These are phyloP conservation scores for Microdon myrmicae DNA, from an alignment of 2,888 invertebrate species.

Conservation along the genomic window DNA sequence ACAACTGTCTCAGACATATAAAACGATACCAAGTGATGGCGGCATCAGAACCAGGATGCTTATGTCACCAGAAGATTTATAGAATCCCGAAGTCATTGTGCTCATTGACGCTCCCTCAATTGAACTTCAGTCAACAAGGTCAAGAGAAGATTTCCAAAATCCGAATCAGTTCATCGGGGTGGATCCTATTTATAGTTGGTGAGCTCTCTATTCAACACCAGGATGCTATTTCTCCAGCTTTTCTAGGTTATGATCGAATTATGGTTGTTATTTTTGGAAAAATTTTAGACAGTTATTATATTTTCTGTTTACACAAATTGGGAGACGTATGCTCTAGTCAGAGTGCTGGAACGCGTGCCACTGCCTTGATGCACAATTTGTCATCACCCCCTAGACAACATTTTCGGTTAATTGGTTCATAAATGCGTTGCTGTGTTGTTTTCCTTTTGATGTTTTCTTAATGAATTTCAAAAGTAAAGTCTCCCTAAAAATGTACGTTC, in stretches of 20 bases:
- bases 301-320: constrained; percentile 39
- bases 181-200: constrained; percentile 32
- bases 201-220: constrained; percentile 8
- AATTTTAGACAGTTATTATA: constrained; percentile 35
- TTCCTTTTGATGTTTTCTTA: constrained; percentile 1
- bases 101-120: constrained; percentile 32
- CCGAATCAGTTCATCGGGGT: constrained; percentile 4
- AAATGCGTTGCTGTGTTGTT: constrained; percentile 9
- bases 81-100: constrained; percentile 28
- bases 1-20: constrained; percentile 2
- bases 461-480: too few relatives aligned
- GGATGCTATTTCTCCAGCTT: constrained; percentile 21
- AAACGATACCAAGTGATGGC: too few relatives aligned
- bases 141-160: constrained; percentile 34
- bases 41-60: constrained; percentile 41
- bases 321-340: constrained; percentile 13
- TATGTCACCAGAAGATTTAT: constrained; percentile 43
- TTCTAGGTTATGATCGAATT: constrained; percentile 40
- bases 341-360: constrained; percentile 22
- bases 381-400: constrained; percentile 12
- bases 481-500: too few relatives aligned
- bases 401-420: constrained; percentile 22
- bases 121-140: constrained; percentile 53
- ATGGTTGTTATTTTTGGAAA: constrained; percentile 40
- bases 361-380: constrained; percentile 27